These are phyloP conservation scores for Camponotus fellah DNA, from an alignment of 2,888 invertebrate species.

Conservation along the genomic window DNA sequence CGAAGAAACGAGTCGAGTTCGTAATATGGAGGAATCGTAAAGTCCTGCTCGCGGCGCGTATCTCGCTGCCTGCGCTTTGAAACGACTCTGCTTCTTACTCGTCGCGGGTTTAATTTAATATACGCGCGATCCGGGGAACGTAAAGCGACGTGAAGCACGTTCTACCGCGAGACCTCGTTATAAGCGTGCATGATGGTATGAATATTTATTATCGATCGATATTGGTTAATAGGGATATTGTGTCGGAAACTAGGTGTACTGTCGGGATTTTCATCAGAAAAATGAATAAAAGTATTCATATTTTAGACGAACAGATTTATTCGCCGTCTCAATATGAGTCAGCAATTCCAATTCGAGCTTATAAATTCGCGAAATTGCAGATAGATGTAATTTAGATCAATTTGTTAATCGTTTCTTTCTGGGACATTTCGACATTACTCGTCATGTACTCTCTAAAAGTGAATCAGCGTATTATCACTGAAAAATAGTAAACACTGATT, in stretches of 20 bases:
- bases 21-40: conserved; percentile 47
- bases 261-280: conserved; percentile 22
- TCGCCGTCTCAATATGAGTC: background rate
- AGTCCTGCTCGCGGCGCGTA: conserved; percentile 13
- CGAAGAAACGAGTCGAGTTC: conserved; percentile 39
- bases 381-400: background rate
- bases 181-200: conserved; percentile 21
- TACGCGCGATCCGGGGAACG: conserved; percentile 55
- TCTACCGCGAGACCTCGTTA: conserved; percentile 27
- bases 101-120: conserved; percentile 40
- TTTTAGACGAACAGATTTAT: background rate
- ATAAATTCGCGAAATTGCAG: background rate
- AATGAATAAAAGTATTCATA: background rate
- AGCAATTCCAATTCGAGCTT: background rate
- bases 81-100: conserved; percentile 38
- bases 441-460: background rate
- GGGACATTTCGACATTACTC: background rate
- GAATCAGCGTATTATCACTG: no score
- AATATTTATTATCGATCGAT: background rate
- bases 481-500: no score
- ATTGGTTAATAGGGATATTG: background rate
- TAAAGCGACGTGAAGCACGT: conserved; percentile 61
- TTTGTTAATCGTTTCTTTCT: background rate
- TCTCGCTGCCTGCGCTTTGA: conserved; percentile 1
- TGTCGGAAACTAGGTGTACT: background rate